Evolutionary conservation across 2,797 vertebrate species (phyloP), one percentile per base, ranked within the genome.

Genomic region (Neosilurus mollespiculum): DNA sequence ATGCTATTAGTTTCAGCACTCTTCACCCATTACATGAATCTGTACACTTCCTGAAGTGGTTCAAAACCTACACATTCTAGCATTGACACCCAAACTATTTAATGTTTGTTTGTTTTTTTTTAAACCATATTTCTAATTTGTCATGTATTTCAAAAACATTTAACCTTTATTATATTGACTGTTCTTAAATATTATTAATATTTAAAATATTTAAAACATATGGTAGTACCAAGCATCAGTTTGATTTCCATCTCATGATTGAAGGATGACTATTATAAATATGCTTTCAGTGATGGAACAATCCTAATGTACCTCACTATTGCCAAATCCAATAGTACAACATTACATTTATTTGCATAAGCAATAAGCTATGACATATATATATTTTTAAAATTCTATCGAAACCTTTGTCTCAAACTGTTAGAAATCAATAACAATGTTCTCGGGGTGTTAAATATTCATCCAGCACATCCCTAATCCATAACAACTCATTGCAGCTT

Each of bases 371-470:
- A 10, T 22, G 61, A 16, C 61, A n/a, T n/a, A 30, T 30, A 2
- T 26, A 65, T 49, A 65, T 65, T 26, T 26, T 24, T 1, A 65
- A 20, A 53, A 53, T 65, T 14, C 20, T 66, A 79, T 79, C 65
- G 43, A 51, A 43, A 79, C 49, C 77, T 30, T 65, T 4, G n/a
- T 53, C 49, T 79, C 43, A 12, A 51, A 78, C 51, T 8, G 24
- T 26, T 51, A 3, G 6, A 53, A 79, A 79, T 79, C 77, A 79
- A 79, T 79, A 79, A 79, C 20, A 79, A 54, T 79, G 62, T 79
- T 79, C 77, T 65, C 43, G 53, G 61, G 10, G 26, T 65, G 61
- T 22, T 65, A 65, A 78, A 53, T 59, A 79, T 79, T 79, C 10
- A 65, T 79, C 20, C 3, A 51, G 30, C 61, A 53, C 62, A 64